Conservation (phyloP, 1,140 invertebrate species). For the Drosophila takahashii region DNA sequence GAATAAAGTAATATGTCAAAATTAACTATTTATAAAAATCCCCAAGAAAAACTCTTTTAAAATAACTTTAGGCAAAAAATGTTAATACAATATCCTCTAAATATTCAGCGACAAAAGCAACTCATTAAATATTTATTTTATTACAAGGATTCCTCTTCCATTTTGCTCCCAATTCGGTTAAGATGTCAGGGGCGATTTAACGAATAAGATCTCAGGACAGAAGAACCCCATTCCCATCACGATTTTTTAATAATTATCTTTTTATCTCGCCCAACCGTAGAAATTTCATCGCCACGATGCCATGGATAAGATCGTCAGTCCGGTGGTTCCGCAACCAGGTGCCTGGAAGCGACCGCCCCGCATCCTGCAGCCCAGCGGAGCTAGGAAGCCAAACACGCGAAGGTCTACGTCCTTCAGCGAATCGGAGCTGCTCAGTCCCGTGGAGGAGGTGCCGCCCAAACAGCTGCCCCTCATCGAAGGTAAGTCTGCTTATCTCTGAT, state of each 20-base stretch:
- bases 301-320: constrained; percentile 96
- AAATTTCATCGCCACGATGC: constrained; percentile 88
- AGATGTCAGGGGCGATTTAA: background rate
- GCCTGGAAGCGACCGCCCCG: constrained; percentile 88
- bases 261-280: constrained; percentile 18
- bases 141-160: background rate
- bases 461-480: constrained; percentile 55
- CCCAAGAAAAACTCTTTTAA: too few relatives aligned
- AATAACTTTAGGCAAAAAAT: too few relatives aligned
- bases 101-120: too few relatives aligned
- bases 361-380: constrained; percentile 65
- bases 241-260: background rate
- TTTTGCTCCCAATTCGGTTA: background rate
- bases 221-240: background rate
- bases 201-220: background rate
- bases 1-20: too few relatives aligned
- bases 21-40: too few relatives aligned
- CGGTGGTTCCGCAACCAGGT: constrained; percentile 94
- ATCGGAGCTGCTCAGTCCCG: constrained; percentile 71
- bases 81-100: too few relatives aligned
- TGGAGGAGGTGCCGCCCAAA: constrained; percentile 62
- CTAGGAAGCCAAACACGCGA: constrained; percentile 71
- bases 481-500: constrained; percentile 12
- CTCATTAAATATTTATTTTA: too few relatives aligned
- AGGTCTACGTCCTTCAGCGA: constrained; percentile 82